These are phyloP conservation scores for Philhelius pedissequus DNA, from an alignment of 2,888 invertebrate species.

Conservation along the genomic window DNA sequence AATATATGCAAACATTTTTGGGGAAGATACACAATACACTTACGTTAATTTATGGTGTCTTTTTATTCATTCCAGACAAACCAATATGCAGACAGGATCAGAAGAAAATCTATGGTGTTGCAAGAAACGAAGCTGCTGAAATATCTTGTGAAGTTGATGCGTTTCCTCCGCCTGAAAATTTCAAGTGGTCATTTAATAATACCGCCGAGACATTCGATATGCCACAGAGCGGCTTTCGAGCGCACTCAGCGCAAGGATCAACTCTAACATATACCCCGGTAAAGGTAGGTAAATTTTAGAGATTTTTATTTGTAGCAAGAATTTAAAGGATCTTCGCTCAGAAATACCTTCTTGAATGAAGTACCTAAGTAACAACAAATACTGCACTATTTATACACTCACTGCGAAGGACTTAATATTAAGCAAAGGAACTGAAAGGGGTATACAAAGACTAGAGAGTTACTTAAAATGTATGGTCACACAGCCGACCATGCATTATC, in stretches of 20 bases:
- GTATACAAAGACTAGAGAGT: background rate
- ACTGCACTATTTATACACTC: conserved; percentile 30
- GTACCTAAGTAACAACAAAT: conserved; percentile 51
- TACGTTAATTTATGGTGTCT: background rate
- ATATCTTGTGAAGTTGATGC: conserved; percentile 92
- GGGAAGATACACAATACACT: no score
- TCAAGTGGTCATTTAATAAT: conserved; percentile 94
- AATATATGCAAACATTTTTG: no score
- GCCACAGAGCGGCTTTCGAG: conserved; percentile 83
- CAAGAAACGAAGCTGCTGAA: conserved; percentile 88
- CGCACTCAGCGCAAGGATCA: conserved; percentile 81
- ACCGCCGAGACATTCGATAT: conserved; percentile 90
- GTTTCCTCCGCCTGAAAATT: conserved; percentile 89
- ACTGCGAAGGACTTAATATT: conserved; percentile 5
- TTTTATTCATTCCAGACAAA: conserved; percentile 83
- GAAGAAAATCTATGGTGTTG: conserved; percentile 90
- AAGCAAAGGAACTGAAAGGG: background rate
- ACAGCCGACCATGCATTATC: background rate
- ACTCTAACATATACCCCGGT: conserved; percentile 88
- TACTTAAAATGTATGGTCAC: background rate
- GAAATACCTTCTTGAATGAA: background rate
- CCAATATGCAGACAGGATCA: conserved; percentile 88
- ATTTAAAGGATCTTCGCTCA: background rate
- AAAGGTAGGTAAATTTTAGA: conserved; percentile 74
- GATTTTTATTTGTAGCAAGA: background rate